phyloP scores from a whole-genome alignment of 2,113 vertebrate genomes.

The Melospiza georgiana region DNA sequence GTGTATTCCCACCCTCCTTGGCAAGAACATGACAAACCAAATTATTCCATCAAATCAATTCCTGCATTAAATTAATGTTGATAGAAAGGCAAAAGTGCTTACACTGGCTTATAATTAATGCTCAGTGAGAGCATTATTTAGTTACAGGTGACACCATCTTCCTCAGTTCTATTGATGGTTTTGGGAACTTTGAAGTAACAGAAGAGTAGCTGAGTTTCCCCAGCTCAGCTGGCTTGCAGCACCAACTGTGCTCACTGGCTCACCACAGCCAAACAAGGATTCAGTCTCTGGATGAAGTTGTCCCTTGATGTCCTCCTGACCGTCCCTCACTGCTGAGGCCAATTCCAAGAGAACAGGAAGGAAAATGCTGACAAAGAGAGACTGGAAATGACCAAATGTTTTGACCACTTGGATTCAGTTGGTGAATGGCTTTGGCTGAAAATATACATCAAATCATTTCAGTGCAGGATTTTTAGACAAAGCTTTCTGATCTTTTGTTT shows the following conservation, averaged over 20 bases:
- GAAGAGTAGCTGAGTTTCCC: neutral
- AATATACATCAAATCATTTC: conserved; percentile 15
- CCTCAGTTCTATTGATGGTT: neutral
- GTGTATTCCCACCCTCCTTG: neutral
- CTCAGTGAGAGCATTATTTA: neutral
- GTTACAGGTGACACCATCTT: neutral
- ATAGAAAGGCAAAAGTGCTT: neutral
- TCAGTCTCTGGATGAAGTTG: neutral
- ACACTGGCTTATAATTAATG: neutral
- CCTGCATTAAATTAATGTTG: neutral
- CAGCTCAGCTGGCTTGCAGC: neutral
- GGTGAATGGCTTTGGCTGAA: conserved; percentile 8
- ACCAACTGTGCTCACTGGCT: neutral
- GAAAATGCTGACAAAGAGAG: neutral
- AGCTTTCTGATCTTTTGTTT: conserved; percentile 54
- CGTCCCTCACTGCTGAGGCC: neutral
- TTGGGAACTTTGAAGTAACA: neutral
- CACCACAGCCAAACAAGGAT: neutral
- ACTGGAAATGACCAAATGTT: neutral
- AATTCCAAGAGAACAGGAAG: neutral
- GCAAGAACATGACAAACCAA: neutral
- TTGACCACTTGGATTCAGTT: neutral
- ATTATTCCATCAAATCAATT: neutral
- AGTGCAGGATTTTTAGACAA: conserved; percentile 14
- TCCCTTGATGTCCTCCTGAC: neutral